Evolutionary conservation across 2,797 vertebrate species (phyloP).

Genomic region (Pseudomugil gertrudae): DNA sequence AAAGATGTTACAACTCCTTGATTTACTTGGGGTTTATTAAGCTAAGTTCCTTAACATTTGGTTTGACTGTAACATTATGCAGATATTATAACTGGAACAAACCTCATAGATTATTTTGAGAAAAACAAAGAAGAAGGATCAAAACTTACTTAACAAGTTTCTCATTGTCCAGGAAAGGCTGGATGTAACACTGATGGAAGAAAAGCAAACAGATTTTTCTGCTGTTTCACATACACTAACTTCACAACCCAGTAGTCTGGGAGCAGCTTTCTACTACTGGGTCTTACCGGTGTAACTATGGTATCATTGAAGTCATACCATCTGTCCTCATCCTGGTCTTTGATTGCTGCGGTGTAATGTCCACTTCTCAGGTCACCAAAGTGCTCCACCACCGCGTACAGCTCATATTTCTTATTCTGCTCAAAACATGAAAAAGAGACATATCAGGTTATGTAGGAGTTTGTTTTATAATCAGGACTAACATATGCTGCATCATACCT

Average conservation of each 20-base stretch:
- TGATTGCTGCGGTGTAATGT: slow-evolving; percentile 72
- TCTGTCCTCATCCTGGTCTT: slow-evolving; percentile 26
- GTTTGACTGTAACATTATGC: too few species aligned
- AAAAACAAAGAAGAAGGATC: neutral
- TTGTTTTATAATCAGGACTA: rapidly evolving
- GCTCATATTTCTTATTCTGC: slow-evolving; percentile 67
- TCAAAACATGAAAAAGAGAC: neutral
- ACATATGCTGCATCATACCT: slow-evolving; percentile 7
- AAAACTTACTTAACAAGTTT: slow-evolving; percentile 21
- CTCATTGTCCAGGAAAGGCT: neutral
- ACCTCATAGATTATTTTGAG: rapidly evolving
- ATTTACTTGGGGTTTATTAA: neutral
- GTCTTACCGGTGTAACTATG: slow-evolving; percentile 52
- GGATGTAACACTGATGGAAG: rapidly evolving
- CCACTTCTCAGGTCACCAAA: slow-evolving; percentile 62
- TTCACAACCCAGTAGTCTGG: neutral
- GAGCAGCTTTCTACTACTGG: too few species aligned
- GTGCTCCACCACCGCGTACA: slow-evolving; percentile 77
- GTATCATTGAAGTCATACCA: slow-evolving; percentile 72
- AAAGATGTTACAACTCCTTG: neutral
- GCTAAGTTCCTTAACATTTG: neutral
- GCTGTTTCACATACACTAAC: neutral
- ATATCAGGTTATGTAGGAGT: neutral
- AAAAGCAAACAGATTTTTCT: rapidly evolving
- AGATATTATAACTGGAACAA: too few species aligned